These are phyloP conservation scores for Akabosia matsudoensis DNA, from an alignment of 1,140 invertebrate genomes.

Conservation along the genomic window DNA sequence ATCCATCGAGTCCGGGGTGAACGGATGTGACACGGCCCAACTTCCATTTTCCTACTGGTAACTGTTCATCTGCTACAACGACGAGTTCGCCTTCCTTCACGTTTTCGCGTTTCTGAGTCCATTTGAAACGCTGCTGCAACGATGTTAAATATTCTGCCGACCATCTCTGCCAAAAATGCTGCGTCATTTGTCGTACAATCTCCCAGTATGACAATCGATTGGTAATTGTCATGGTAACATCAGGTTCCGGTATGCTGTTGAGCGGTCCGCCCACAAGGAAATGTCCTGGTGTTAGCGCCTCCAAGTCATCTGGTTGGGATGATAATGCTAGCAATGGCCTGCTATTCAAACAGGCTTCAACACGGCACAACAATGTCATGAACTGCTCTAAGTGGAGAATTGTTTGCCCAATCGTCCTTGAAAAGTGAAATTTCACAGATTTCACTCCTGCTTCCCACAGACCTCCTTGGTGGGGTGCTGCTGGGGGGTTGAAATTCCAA, in stretches of 20 bases:
- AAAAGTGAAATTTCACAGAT: conserved; percentile 10
- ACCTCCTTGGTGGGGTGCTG: conserved; percentile 47
- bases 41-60: conserved; percentile 47
- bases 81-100: conserved; percentile 44
- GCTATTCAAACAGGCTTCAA: conserved; percentile 48
- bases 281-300: conserved; percentile 43
- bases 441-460: conserved; percentile 47
- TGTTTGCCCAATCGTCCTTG: conserved; percentile 25
- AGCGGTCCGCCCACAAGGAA: conserved; percentile 29
- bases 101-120: conserved; percentile 29
- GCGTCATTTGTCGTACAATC: conserved; percentile 13
- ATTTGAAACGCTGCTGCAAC: conserved; percentile 36
- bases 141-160: conserved; percentile 1
- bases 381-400: conserved; percentile 46
- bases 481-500: conserved; percentile 47
- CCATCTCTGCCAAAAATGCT: conserved; percentile 29
- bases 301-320: too few relatives aligned
- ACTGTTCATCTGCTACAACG: conserved; percentile 48
- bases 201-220: background rate
- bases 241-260: background rate
- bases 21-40: conserved; percentile 47
- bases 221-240: background rate
- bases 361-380: conserved; percentile 45
- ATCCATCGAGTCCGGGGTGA: conserved; percentile 45
- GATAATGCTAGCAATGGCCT: conserved; percentile 45